Percentiles rank a stretch among this genome's conserved stretches.
These are phyloP conservation scores for Upupa epops DNA, from an alignment of 2,113 vertebrate genomes.

Conservation along the genomic window DNA sequence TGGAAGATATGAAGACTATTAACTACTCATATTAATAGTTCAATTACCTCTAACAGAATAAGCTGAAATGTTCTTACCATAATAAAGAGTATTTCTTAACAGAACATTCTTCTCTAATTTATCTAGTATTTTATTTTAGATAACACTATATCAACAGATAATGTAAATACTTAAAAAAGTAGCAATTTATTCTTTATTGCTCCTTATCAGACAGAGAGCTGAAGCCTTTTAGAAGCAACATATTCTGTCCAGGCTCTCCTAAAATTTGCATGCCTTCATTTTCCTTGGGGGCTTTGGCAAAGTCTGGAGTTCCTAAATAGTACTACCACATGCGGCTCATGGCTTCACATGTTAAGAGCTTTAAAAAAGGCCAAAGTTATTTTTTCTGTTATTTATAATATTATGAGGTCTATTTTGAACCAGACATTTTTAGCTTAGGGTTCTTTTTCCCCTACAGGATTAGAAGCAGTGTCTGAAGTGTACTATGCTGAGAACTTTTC, in stretches of 20 bases:
- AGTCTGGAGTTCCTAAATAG: background rate
- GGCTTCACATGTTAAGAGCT: background rate
- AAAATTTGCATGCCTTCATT: background rate
- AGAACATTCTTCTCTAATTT: background rate
- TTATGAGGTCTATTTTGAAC: conserved; percentile 24
- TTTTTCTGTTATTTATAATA: conserved; percentile 17
- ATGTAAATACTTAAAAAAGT: background rate
- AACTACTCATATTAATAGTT: background rate
- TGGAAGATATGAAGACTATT: background rate
- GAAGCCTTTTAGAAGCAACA: background rate
- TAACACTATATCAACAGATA: background rate
- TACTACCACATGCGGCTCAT: background rate
- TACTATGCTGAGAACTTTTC: conserved; percentile 7
- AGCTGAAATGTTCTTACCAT: background rate
- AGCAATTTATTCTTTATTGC: background rate
- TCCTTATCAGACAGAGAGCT: background rate
- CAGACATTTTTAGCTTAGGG: background rate
- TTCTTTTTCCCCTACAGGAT: background rate
- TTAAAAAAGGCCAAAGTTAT: background rate
- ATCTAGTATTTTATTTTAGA: background rate
- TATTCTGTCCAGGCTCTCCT: background rate
- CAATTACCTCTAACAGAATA: background rate
- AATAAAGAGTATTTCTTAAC: background rate
- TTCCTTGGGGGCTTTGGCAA: background rate
- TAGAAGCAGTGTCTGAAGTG: conserved; percentile 6